phyloP scores from a whole-genome alignment of 2,797 vertebrate genomes.

The Characodon lateralis region DNA sequence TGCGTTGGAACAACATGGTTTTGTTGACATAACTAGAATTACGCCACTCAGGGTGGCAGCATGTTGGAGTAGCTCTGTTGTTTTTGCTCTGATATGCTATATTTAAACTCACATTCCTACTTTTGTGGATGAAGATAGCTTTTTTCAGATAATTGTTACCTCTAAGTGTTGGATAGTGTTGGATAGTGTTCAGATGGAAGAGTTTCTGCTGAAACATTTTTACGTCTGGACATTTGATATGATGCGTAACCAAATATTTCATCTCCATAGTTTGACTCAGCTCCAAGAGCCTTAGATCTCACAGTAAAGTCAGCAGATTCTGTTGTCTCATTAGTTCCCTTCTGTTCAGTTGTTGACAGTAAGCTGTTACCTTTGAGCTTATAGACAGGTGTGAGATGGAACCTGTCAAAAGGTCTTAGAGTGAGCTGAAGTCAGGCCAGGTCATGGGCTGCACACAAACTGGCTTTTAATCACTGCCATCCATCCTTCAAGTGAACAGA shows the following conservation, averaged over 20 bases:
- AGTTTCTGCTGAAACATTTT: too few species aligned
- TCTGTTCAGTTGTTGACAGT: slow-evolving; percentile 56
- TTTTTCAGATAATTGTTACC: too few species aligned
- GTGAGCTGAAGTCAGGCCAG: slow-evolving; percentile 44
- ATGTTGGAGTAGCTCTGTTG: too few species aligned
- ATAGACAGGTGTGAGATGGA: slow-evolving; percentile 58
- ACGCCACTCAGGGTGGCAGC: too few species aligned
- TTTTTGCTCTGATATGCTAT: too few species aligned
- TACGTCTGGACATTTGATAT: too few species aligned
- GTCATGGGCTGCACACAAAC: slow-evolving; percentile 48
- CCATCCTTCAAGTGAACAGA: slow-evolving; percentile 38
- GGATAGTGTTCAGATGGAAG: too few species aligned
- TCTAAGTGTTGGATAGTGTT: too few species aligned
- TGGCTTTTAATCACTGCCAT: slow-evolving; percentile 58
- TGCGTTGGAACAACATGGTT: too few species aligned
- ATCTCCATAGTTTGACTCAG: slow-evolving; percentile 43
- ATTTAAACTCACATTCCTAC: too few species aligned
- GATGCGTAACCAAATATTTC: neutral
- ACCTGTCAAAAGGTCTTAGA: slow-evolving; percentile 54
- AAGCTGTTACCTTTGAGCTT: slow-evolving; percentile 71
- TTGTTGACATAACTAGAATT: too few species aligned
- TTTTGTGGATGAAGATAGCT: too few species aligned
- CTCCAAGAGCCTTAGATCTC: slow-evolving; percentile 36
- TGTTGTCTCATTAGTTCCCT: slow-evolving; percentile 71
- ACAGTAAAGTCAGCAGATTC: slow-evolving; percentile 58